Conservation (phyloP, 2,888 invertebrate species). For the Cordylochernes scorpioides region DNA sequence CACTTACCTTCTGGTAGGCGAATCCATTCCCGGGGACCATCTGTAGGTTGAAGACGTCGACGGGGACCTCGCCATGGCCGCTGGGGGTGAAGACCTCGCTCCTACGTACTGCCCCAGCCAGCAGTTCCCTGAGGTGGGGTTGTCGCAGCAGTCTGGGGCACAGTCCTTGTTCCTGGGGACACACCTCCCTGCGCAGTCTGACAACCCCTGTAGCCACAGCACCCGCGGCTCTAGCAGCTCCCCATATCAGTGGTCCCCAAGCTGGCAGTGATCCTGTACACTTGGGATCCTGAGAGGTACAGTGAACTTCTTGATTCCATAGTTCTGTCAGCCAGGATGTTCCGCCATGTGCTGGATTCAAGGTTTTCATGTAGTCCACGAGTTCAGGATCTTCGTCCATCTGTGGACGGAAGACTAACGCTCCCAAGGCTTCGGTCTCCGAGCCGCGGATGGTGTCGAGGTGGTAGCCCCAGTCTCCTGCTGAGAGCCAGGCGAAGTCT, state of each 20-base stretch:
- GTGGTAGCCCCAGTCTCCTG: constrained; percentile 8
- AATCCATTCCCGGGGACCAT: constrained; percentile 4
- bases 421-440: constrained; percentile 8
- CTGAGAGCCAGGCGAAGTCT: constrained; percentile 6
- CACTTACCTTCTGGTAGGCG: constrained; percentile 9
- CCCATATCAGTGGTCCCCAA: constrained; percentile 5
- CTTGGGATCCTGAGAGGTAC: constrained; percentile 15
- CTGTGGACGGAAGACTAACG: constrained; percentile 8
- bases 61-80: constrained; percentile 23
- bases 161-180: constrained; percentile 6
- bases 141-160: constrained; percentile 6
- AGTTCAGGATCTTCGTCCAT: neutral
- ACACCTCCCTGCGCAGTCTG: constrained; percentile 3
- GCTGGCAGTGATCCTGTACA: too few relatives aligned
- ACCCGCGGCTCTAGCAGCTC: constrained; percentile 22
- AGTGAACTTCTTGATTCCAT: constrained; percentile 17
- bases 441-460: constrained; percentile 6
- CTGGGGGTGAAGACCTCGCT: constrained; percentile 18
- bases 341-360: constrained; percentile 12
- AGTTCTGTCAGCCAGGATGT: constrained; percentile 25
- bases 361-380: too few relatives aligned
- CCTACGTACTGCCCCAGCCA: constrained; percentile 15
- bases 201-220: constrained; percentile 17
- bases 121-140: constrained; percentile 3
- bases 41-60: constrained; percentile 21